Evolutionary conservation across 2,888 invertebrate genomes (phyloP).

Genomic region (Polyommatus icarus): DNA sequence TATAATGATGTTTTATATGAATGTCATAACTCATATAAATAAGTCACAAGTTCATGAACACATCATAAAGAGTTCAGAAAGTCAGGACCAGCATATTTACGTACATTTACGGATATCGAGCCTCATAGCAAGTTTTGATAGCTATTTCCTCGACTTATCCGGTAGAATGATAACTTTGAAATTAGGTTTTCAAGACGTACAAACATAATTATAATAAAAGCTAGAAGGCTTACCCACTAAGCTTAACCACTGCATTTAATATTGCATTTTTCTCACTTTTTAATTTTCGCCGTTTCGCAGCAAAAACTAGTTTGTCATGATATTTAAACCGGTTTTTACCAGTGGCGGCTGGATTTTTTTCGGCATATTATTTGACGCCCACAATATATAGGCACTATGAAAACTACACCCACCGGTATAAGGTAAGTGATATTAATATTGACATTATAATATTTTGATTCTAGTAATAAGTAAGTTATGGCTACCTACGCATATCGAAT

Average conservation of each 20-base stretch:
- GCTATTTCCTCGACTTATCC: slow-evolving; percentile 10
- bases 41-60: too few species aligned
- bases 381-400: background rate
- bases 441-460: background rate
- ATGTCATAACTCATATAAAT: slow-evolving; percentile 10
- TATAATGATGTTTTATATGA: background rate
- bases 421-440: background rate
- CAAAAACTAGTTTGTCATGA: background rate
- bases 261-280: background rate
- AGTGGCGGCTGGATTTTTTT: background rate
- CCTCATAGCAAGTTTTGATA: slow-evolving; percentile 8
- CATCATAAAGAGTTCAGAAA: slow-evolving; percentile 11
- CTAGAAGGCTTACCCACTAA: background rate
- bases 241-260: background rate
- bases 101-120: background rate
- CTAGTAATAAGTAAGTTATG: background rate
- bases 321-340: background rate
- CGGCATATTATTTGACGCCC: background rate
- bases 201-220: background rate
- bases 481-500: background rate
- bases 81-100: background rate
- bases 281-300: background rate
- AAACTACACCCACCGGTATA: background rate
- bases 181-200: slow-evolving; percentile 9
- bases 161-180: slow-evolving; percentile 11